Conservation (phyloP, 2,888 invertebrate genomes). For the Noctua fimbriata region DNA sequence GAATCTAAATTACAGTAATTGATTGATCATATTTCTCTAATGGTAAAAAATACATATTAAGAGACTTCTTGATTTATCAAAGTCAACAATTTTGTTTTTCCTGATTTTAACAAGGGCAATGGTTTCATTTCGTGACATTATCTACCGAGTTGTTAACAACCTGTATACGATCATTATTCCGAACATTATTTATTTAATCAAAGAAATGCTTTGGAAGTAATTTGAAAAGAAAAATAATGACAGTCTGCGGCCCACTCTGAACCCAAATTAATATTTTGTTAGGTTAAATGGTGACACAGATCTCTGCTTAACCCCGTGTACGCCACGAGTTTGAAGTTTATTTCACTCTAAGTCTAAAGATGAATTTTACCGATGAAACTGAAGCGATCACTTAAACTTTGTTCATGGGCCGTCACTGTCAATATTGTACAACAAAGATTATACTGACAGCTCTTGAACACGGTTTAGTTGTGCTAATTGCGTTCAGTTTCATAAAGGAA, state of each 20-base stretch:
- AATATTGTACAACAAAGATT: not conserved
- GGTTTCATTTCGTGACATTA: not conserved
- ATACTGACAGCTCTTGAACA: not conserved
- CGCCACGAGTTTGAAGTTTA: not conserved
- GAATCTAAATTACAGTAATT: not conserved
- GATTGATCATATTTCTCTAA: slow-evolving; percentile 9
- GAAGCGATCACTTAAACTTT: not conserved
- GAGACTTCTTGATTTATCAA: not conserved
- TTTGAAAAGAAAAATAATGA: slow-evolving; percentile 3
- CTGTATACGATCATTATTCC: not conserved
- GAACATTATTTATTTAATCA: not conserved
- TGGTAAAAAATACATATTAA: not conserved
- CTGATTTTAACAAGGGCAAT: slow-evolving; percentile 12
- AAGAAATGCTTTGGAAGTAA: slow-evolving; percentile 12
- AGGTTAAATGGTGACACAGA: not conserved
- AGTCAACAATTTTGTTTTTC: slow-evolving; percentile 7
- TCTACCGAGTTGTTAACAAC: not conserved
- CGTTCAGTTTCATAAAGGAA: not conserved
- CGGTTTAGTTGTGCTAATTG: not conserved
- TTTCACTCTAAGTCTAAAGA: not conserved
- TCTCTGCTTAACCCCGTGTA: not conserved
- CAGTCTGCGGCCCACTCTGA: not conserved
- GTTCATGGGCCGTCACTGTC: not conserved
- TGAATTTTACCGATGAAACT: not conserved
- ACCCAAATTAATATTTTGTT: not conserved